Evolutionary conservation across 2,888 invertebrate genomes (phyloP), one percentile per base, ranked within the genome.

Genomic region (Lasiommata megera): DNA sequence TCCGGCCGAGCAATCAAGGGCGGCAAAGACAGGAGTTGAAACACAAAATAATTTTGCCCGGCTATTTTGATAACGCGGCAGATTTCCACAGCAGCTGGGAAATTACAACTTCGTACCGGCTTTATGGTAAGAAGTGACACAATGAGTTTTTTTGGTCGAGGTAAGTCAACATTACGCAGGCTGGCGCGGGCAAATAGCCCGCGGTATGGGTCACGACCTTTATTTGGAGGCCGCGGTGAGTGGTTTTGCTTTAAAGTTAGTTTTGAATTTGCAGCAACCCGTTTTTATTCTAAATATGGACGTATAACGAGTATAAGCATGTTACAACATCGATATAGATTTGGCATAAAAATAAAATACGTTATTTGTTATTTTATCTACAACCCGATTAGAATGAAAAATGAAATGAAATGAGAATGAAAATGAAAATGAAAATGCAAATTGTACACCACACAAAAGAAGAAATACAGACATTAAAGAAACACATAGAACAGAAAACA

Each of bases 141-240:
- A 88, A 86, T 87, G 82, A 82, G 82, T 80, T 87, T 85, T 84
- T 86, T 84, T 79, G 82, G 83, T 73, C 78, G 77, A 77, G 68
- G 76, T 72, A 69, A 79, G 80, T 79, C 81, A 79, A 83, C 83
- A 82, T 73, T 17, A 52, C 17, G 52, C 38, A 29, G 51, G 51
- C 71, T 73, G 76, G 77, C 77, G 71, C 76, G 73, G 74, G 83
- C 80, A 85, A 86, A 88, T 77, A 84, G 83, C 88, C 82, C 62
- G 67, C 69, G 71, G 82, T 84, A 75, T 74, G 74, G 89, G 88
- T 83, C 87, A 77, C 80, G 84, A 77, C 87, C 86, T 85, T 82
- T 79, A 82, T 80, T 76, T 78, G 76, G 72, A 76, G 69, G 68
- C 67, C 65, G 73, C 63, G 72, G 68, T 59, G 70, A 71, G 68